These are phyloP conservation scores for Chironomus tentans DNA, from an alignment of 2,888 invertebrate genomes.

Conservation along the genomic window DNA sequence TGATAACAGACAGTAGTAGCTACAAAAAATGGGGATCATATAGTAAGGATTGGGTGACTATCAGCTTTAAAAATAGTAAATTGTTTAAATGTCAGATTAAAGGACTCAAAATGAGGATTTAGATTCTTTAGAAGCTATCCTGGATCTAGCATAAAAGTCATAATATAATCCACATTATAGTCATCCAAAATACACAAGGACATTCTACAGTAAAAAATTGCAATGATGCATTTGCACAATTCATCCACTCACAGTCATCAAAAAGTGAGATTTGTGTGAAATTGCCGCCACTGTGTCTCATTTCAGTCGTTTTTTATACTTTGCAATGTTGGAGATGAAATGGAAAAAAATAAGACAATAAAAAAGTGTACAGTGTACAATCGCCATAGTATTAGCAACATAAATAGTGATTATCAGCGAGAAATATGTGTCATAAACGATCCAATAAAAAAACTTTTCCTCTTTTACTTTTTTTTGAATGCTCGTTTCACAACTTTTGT, in stretches of 20 bases:
- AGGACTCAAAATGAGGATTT: too few species aligned
- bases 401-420: slow-evolving; percentile 14
- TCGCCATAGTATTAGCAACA: background rate
- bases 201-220: too few species aligned
- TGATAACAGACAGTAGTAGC: background rate
- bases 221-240: too few species aligned
- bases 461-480: background rate
- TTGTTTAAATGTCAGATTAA: too few species aligned
- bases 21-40: too few species aligned
- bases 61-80: too few species aligned
- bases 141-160: too few species aligned
- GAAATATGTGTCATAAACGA: slow-evolving; percentile 13
- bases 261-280: background rate
- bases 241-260: background rate
- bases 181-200: too few species aligned
- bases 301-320: background rate
- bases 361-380: slow-evolving; percentile 1
- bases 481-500: background rate
- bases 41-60: too few species aligned
- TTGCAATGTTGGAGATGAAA: background rate
- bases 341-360: slow-evolving; percentile 12
- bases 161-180: too few species aligned
- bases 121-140: too few species aligned
- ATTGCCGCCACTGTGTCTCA: background rate
- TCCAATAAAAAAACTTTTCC: background rate